Conservation (phyloP, 2,888 invertebrate species). For the Pandemis corylana region DNA sequence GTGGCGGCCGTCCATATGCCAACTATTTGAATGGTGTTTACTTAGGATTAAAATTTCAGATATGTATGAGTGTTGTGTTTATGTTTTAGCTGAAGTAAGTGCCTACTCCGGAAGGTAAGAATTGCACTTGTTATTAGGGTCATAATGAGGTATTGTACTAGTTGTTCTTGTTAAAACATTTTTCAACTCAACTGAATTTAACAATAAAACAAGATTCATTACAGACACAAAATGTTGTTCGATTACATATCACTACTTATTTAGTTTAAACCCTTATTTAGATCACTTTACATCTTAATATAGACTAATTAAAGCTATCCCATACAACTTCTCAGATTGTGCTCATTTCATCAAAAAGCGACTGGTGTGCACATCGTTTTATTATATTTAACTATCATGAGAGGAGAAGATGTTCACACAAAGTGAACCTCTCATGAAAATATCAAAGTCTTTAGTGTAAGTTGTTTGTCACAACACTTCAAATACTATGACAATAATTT, state of each 20-base stretch:
- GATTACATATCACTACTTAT: constrained; percentile 32
- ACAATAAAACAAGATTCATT: constrained; percentile 20
- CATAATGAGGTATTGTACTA: no score
- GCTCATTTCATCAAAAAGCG: constrained; percentile 62
- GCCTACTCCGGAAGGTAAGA: no score
- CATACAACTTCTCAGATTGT: constrained; percentile 80
- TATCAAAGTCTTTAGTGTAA: neutral
- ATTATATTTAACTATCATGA: constrained; percentile 35
- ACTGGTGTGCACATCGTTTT: constrained; percentile 54
- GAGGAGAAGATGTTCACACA: constrained; percentile 27
- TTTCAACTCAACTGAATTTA: neutral
- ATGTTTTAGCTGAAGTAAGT: no score
- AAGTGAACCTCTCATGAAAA: constrained; percentile 3
- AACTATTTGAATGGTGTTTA: no score
- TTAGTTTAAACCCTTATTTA: constrained; percentile 51
- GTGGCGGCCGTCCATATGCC: no score
- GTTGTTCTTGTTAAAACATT: neutral
- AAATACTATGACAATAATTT: no score
- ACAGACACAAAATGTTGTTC: constrained; percentile 14
- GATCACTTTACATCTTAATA: constrained; percentile 66
- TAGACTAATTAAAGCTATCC: constrained; percentile 84
- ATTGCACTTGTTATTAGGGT: no score
- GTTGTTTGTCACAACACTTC: neutral
- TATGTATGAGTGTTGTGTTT: no score
- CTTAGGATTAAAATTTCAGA: no score